A percentile compares a stretch with the other conserved stretches of the same genome.
phyloP scores from a whole-genome alignment of 2,888 invertebrate species.

The Leptinotarsa juncta region DNA sequence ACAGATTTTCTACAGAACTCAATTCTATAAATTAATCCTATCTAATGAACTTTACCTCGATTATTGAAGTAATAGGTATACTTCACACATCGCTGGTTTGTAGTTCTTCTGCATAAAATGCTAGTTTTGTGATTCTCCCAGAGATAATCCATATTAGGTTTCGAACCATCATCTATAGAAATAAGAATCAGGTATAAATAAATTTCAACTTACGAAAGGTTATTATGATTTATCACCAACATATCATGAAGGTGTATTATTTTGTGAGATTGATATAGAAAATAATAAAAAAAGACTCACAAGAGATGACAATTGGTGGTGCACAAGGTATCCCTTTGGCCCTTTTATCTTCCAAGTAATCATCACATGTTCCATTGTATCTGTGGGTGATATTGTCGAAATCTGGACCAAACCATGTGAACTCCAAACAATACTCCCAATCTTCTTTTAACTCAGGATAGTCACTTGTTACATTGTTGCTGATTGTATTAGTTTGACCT shows the following conservation, averaged over 20 bases:
- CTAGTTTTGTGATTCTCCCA: slow-evolving; percentile 69
- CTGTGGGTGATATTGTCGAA: slow-evolving; percentile 69
- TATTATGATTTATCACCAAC: too few species aligned
- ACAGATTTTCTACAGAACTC: too few species aligned
- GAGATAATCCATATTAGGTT: slow-evolving; percentile 73
- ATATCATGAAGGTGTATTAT: too few species aligned
- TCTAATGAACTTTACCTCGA: slow-evolving; percentile 64
- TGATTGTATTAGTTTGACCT: slow-evolving; percentile 13
- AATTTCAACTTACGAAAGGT: too few species aligned
- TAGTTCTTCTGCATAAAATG: slow-evolving; percentile 71
- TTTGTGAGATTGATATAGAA: background rate
- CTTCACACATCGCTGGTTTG: slow-evolving; percentile 74
- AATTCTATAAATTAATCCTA: background rate
- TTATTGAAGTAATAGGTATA: slow-evolving; percentile 74
- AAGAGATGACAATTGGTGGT: slow-evolving; percentile 73
- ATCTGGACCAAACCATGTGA: slow-evolving; percentile 77
- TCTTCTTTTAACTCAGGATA: slow-evolving; percentile 46
- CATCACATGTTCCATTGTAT: slow-evolving; percentile 64
- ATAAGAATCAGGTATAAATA: too few species aligned
- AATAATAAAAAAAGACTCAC: slow-evolving; percentile 63
- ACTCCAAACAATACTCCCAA: slow-evolving; percentile 71
- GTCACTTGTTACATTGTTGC: slow-evolving; percentile 24
- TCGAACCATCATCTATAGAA: slow-evolving; percentile 70
- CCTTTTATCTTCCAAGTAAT: slow-evolving; percentile 57
- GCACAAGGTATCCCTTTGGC: slow-evolving; percentile 69